Percentiles rank a stretch among this genome's conserved stretches.
Conservation (phyloP, 1,140 invertebrate species). For the Trichonephila clavipes region DNA sequence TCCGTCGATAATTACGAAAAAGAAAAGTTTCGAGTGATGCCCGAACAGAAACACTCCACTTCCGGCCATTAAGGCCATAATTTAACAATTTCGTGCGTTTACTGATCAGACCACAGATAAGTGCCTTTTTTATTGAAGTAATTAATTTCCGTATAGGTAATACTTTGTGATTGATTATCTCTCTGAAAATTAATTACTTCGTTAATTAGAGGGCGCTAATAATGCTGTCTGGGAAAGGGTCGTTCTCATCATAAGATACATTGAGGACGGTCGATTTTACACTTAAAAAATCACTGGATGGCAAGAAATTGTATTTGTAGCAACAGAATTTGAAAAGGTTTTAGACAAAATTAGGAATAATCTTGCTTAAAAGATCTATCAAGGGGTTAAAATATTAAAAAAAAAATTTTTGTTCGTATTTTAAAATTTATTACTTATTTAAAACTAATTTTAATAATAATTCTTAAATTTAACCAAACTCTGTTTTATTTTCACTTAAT, state of each 20-base stretch:
- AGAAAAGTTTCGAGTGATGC: slow-evolving; percentile 37
- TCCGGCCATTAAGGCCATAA: slow-evolving; percentile 63
- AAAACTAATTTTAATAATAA: too few species aligned
- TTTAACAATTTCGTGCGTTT: slow-evolving; percentile 61
- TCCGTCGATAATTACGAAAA: slow-evolving; percentile 57
- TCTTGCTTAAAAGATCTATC: too few species aligned
- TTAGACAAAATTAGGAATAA: too few species aligned
- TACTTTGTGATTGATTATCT: slow-evolving; percentile 50
- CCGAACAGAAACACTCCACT: slow-evolving; percentile 55
- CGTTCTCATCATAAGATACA: neutral
- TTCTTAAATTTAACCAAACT: too few species aligned
- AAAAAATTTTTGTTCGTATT: too few species aligned
- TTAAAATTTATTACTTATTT: too few species aligned
- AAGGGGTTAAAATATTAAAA: too few species aligned
- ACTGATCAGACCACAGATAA: slow-evolving; percentile 47
- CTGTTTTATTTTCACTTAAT: too few species aligned
- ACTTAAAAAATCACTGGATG: neutral
- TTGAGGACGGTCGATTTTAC: neutral
- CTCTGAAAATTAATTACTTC: slow-evolving; percentile 64
- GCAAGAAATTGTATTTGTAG: neutral
- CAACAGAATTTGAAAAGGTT: neutral
- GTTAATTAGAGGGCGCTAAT: slow-evolving; percentile 62
- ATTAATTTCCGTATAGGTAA: slow-evolving; percentile 63
- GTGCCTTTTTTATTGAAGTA: slow-evolving; percentile 63
- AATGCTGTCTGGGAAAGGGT: neutral